Base-by-base conservation (phyloP, 2,888 invertebrate genomes). In the Polyommatus iphigenia region DNA sequence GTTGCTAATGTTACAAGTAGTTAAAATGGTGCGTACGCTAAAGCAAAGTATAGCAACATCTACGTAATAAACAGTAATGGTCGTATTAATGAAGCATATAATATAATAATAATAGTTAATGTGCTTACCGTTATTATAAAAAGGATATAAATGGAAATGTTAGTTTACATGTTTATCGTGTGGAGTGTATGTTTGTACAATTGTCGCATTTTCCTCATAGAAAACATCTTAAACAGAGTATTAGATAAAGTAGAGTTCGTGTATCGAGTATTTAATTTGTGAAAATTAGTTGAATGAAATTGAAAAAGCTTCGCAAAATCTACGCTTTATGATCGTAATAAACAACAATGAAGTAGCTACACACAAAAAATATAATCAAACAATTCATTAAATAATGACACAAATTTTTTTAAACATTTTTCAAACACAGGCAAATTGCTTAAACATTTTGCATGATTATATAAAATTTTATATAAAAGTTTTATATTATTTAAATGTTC, bases 201-300 rank as follows among this genome's bases (percentile, higher is more conserved):
- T 50, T 24, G 13, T 50, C 24, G 10, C 24, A 50, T 50, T 24
- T 18, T 13, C 15, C 29, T 75, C 7, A 18, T 73, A 80, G 81
- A 81, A 81, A 81, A 81, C 81, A 81, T 81, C 81, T 81, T 81
- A 84, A 80, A 82, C 72, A 67, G 78, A 73, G 15, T 5, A 80
- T 73, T 62, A 71, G 10, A 76, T 76, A 71, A 46, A 78, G 76
- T 32, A 73, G 67, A 77, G 76, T 79, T 76, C 71, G 78, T 78
- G 71, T 78, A 79, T 85, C 81, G 82, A 87, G 89, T 91, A 91
- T 87, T 77, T 87, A 87, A 91, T 90, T 92, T 87, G 87, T 89
- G 90, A 91, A 90, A 92, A 92, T 93, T 91, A 93, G 92, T 75
- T 92, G 87, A 82, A 91, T 93, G 92, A 91, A 87, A 50, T 75